phyloP scores from a whole-genome alignment of 2,113 vertebrate genomes.

The Gasterosteus aculeatus region DNA sequence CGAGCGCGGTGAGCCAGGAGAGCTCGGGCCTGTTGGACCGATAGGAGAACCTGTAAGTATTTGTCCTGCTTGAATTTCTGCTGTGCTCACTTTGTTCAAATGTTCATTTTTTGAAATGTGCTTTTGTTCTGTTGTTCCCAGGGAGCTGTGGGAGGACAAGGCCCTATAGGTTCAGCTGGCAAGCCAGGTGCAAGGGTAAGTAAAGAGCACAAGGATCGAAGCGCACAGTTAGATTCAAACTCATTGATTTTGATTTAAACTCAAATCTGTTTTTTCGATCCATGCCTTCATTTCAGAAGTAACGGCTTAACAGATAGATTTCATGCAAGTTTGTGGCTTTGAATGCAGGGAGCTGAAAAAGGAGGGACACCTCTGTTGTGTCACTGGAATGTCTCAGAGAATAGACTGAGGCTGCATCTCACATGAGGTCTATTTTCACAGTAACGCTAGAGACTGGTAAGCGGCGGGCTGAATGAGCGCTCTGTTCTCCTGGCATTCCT shows the following conservation, averaged over 20 bases:
- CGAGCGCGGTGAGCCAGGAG: constrained; percentile 89
- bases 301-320: neutral
- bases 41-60: constrained; percentile 88
- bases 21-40: constrained; percentile 88
- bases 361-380: constrained; percentile 45
- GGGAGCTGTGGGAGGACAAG: constrained; percentile 88
- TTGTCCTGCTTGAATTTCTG: neutral
- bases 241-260: neutral
- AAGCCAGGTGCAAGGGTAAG: constrained; percentile 90
- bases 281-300: constrained; percentile 5
- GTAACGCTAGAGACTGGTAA: constrained; percentile 68
- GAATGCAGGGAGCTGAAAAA: constrained; percentile 20
- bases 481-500: constrained; percentile 85
- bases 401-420: constrained; percentile 80
- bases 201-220: neutral
- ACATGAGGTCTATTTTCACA: constrained; percentile 83
- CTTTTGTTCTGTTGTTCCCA: constrained; percentile 57
- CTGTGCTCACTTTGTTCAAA: neutral
- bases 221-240: neutral
- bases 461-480: constrained; percentile 83
- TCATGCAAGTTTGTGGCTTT: neutral
- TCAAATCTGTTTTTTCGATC: neutral
- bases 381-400: constrained; percentile 67
- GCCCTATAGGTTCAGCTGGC: constrained; percentile 87
- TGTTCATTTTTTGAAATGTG: neutral